Percentiles rank a stretch among this genome's conserved stretches.
Evolutionary conservation across 2,888 invertebrate genomes (phyloP).

Genomic region (Lasius platythorax): DNA sequence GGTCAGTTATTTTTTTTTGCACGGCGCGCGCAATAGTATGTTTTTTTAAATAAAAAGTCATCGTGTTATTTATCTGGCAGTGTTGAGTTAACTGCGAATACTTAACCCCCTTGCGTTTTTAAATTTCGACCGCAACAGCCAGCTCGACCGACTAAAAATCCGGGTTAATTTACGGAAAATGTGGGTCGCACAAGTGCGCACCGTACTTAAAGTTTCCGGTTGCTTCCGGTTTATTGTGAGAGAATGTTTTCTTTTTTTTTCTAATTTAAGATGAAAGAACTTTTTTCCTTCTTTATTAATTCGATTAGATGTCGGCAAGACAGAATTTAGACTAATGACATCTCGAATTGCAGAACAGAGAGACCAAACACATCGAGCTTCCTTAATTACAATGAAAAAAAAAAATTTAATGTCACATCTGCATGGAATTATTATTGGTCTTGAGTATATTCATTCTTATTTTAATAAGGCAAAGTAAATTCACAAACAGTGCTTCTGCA

Average conservation of each 20-base stretch:
- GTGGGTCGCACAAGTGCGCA: slow-evolving; percentile 66
- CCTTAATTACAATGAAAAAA: not conserved
- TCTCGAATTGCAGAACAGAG: not conserved
- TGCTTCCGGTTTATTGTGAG: slow-evolving; percentile 2
- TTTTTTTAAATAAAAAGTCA: not conserved
- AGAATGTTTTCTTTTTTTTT: slow-evolving; percentile 12
- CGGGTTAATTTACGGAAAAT: slow-evolving; percentile 71
- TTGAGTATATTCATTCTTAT: not conserved
- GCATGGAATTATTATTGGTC: slow-evolving; percentile 3
- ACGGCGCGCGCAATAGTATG: not conserved
- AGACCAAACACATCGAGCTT: not conserved
- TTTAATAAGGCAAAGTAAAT: not conserved
- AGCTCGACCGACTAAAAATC: slow-evolving; percentile 61
- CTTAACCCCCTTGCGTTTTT: slow-evolving; percentile 54
- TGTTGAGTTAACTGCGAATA: slow-evolving; percentile 41
- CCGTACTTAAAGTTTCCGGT: not conserved
- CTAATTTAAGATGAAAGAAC: slow-evolving; percentile 12
- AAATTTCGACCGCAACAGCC: slow-evolving; percentile 43
- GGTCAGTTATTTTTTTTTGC: not conserved
- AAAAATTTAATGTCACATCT: not conserved
- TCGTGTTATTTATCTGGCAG: slow-evolving; percentile 29
- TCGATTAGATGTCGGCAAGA: slow-evolving; percentile 13
- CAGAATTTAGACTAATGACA: slow-evolving; percentile 10
- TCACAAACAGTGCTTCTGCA: not conserved
- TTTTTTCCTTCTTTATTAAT: slow-evolving; percentile 4